These are phyloP conservation scores for Cosmopolites sordidus DNA, from an alignment of 2,888 invertebrate species.

Conservation along the genomic window DNA sequence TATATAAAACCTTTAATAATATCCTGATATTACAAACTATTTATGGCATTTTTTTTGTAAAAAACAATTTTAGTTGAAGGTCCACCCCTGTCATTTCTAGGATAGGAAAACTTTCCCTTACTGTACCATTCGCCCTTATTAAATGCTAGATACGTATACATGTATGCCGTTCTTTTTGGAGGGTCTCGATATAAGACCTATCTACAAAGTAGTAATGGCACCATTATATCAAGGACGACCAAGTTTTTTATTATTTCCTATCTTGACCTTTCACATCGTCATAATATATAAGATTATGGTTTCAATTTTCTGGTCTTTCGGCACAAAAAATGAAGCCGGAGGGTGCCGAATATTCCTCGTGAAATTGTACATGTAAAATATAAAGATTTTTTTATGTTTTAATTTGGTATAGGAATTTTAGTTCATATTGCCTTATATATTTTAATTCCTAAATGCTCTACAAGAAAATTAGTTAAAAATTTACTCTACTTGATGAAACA, in stretches of 20 bases:
- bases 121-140: conserved; percentile 18
- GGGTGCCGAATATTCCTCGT: neutral
- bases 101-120: neutral
- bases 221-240: conserved; percentile 37
- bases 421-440: no score
- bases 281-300: conserved; percentile 13
- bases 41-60: no score
- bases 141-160: conserved; percentile 19
- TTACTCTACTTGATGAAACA: no score
- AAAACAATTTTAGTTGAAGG: no score
- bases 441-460: no score
- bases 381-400: no score
- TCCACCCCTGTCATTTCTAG: neutral
- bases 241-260: conserved; percentile 44
- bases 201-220: conserved; percentile 43
- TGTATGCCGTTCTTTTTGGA: conserved; percentile 2
- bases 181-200: conserved; percentile 27
- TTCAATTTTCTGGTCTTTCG: conserved; percentile 22
- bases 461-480: no score
- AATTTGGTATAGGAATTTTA: no score
- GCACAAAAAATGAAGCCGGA: neutral
- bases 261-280: conserved; percentile 41
- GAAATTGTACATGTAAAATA: neutral
- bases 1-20: no score
- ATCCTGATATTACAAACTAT: no score